Conservation (phyloP, 2,888 invertebrate species). For the Lasioglossum marginatum region DNA sequence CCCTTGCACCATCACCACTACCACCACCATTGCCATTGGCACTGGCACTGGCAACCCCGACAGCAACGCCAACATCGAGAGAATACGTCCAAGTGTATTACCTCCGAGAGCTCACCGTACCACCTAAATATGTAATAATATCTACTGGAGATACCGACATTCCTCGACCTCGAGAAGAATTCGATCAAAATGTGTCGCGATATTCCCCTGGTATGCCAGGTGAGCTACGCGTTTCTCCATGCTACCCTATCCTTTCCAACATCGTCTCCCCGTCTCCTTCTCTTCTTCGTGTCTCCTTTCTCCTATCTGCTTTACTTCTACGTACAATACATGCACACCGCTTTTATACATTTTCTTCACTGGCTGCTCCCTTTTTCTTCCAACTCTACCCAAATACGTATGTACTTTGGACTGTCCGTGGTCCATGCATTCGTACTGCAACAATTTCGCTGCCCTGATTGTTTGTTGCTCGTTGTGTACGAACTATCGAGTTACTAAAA, state of each 20-base stretch:
- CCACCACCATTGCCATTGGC: background rate
- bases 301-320: background rate
- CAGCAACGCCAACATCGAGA: slow-evolving; percentile 25
- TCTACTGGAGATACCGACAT: slow-evolving; percentile 71
- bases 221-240: slow-evolving; percentile 69
- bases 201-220: slow-evolving; percentile 72
- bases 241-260: slow-evolving; percentile 21
- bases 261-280: slow-evolving; percentile 21
- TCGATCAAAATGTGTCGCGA: slow-evolving; percentile 75
- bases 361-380: background rate
- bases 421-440: background rate
- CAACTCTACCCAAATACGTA: background rate
- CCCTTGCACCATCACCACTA: slow-evolving; percentile 36
- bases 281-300: slow-evolving; percentile 43
- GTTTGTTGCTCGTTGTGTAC: background rate
- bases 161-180: slow-evolving; percentile 73
- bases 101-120: slow-evolving; percentile 61
- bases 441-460: background rate
- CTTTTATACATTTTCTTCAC: background rate
- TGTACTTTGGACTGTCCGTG: background rate
- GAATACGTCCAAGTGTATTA: slow-evolving; percentile 72
- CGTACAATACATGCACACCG: background rate
- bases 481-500: no score
- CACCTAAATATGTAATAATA: slow-evolving; percentile 80
- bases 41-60: background rate